phyloP scores from a whole-genome alignment of 2,797 vertebrate genomes.

The Coracias cyanogaster region DNA sequence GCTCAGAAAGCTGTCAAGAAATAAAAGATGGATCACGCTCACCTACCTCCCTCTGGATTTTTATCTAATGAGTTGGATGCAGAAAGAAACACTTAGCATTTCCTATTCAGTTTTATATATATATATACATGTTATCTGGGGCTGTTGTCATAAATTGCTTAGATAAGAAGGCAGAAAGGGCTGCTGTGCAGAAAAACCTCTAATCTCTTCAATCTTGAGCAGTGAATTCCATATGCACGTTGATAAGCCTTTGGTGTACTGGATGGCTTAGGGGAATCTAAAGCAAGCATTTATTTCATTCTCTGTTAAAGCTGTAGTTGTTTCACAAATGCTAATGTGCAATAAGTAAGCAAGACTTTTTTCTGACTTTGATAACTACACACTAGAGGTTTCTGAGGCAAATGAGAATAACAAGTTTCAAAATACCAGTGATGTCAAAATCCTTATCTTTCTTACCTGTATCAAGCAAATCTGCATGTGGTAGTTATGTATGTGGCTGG shows the following conservation, averaged over 20 bases:
- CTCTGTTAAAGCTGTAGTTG: not conserved
- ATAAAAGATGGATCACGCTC: not conserved
- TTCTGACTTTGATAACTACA: not conserved
- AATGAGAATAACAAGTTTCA: not conserved
- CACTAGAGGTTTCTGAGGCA: not conserved
- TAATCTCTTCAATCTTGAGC: conserved; percentile 21
- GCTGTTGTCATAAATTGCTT: not conserved
- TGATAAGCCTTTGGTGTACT: not conserved
- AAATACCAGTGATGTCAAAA: not conserved
- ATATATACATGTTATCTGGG: not conserved
- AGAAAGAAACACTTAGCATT: not conserved
- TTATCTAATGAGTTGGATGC: not conserved
- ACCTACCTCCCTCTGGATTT: not conserved
- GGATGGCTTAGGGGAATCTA: not conserved
- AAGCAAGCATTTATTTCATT: not conserved
- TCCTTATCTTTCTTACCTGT: not conserved
- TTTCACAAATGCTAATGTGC: not conserved
- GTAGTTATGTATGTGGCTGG: not conserved
- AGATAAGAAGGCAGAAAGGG: not conserved
- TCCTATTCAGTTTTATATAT: not conserved
- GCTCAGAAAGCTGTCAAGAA: not conserved
- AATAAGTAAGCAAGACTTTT: conserved; percentile 12
- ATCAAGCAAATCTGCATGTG: not conserved
- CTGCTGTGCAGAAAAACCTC: not conserved
- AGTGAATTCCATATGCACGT: not conserved